These are phyloP conservation scores for Corvus cornix DNA, from an alignment of 2,113 vertebrate species.

Conservation along the genomic window DNA sequence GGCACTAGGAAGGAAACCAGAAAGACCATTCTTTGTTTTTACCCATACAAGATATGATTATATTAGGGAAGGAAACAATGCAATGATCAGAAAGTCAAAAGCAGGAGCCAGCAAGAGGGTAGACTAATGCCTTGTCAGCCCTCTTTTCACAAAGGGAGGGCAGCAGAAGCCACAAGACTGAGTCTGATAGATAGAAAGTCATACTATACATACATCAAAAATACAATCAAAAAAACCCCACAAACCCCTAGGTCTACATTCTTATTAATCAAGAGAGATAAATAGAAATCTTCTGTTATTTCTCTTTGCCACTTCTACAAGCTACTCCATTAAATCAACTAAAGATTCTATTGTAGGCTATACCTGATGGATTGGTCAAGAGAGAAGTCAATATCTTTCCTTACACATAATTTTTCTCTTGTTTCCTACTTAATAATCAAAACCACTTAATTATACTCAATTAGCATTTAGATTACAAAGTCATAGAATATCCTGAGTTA, in stretches of 20 bases:
- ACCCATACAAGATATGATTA: background rate
- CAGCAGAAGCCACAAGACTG: background rate
- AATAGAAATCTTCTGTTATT: background rate
- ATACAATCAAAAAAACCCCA: accelerated
- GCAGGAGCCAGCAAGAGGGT: background rate
- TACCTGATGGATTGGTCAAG: background rate
- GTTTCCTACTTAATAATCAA: background rate
- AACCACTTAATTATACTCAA: background rate
- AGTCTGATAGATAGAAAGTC: background rate
- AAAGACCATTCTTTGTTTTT: background rate
- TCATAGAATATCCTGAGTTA: background rate
- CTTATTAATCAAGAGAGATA: background rate
- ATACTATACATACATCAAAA: background rate
- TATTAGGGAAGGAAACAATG: background rate
- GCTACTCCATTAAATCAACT: background rate
- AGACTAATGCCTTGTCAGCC: background rate
- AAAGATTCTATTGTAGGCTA: background rate
- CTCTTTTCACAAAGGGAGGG: background rate
- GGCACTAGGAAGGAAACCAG: background rate
- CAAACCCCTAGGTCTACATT: background rate
- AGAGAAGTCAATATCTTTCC: background rate
- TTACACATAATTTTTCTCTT: background rate
- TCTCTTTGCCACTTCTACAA: background rate
- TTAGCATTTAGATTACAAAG: background rate
- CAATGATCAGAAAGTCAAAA: background rate